Base-by-base conservation (phyloP, 2,888 invertebrate species). In the Noctua comes region DNA sequence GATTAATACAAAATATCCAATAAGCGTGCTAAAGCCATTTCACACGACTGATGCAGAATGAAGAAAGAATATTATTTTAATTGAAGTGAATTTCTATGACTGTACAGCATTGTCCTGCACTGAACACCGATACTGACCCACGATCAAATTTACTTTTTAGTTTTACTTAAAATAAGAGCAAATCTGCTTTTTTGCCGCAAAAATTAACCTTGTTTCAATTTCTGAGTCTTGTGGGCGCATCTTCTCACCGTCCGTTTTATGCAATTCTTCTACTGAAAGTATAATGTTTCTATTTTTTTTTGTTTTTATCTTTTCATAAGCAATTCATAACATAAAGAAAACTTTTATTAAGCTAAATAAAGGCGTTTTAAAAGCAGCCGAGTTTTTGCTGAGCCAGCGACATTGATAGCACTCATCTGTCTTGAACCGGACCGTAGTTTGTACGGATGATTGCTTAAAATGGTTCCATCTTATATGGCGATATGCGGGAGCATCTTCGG, bases 201-300 rank as follows among this genome's bases (percentile, higher is more conserved):
- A 74, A 68, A 80, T 84, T 84, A 80, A 79, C 84, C 84, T 82
- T 73, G 6, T 84, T 80, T 64, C 68, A 74, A 74, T 43, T 43
- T 24, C 64, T 68, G 70, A 36, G 40, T 71, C 36, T 21, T 46
- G 36, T 51, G 65, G 71, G 27, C 71, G 46, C 64, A 59, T 59
- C 54, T 31, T 36, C 27, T 54, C 73, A 65, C 65, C 54, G 4
- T 21, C 27, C 51, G 66, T 57, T 68, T 48, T 59, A 73, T 62
- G n/a, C n/a, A 57, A 71, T n/a, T 83, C 85, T 79, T 31, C 57
- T 68, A 48, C 82, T 83, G 84, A 84, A 84, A 83, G 64, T 59
- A 72, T 43, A 83, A 82, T 59, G 27, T 36, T 48, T 69, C 18
- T 62, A 21, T 64, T 64, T 62, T 31, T 62, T 31, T 62, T 64